Evolutionary conservation across 1,140 invertebrate genomes (phyloP).

Genomic region (Whitmania pigra): DNA sequence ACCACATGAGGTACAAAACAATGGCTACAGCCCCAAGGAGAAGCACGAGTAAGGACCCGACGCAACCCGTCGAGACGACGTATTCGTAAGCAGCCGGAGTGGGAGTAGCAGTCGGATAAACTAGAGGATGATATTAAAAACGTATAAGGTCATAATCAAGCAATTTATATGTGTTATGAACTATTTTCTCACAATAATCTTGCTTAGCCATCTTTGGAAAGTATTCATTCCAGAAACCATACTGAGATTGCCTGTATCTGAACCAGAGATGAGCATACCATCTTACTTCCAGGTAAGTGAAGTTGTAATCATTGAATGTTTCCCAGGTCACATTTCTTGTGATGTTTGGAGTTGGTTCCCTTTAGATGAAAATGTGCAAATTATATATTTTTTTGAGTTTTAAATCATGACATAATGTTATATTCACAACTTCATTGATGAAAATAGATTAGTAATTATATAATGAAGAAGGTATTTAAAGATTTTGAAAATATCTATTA

Average conservation of each 20-base stretch:
- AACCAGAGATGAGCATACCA: conserved; percentile 22
- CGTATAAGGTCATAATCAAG: background rate
- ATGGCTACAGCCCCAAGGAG: conserved; percentile 20
- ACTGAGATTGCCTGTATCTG: conserved; percentile 22
- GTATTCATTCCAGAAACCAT: conserved; percentile 25
- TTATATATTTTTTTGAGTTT: background rate
- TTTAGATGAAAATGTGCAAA: background rate
- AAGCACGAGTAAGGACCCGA: conserved; percentile 18
- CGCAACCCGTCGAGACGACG: conserved; percentile 23
- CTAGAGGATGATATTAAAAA: conserved; percentile 13
- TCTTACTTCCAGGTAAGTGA: conserved; percentile 20
- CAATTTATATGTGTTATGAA: background rate
- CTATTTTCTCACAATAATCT: conserved; percentile 19
- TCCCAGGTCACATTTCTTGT: conserved; percentile 25
- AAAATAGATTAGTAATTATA: too few species aligned
- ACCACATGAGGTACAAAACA: conserved; percentile 19
- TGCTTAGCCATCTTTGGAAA: conserved; percentile 23
- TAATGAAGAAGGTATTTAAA: background rate
- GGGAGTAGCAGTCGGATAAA: conserved; percentile 22
- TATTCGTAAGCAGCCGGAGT: conserved; percentile 24
- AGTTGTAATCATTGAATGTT: conserved; percentile 22
- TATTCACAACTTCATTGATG: too few species aligned
- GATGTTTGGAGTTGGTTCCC: conserved; percentile 23
- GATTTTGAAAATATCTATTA: background rate
- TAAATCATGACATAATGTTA: too few species aligned